These are phyloP conservation scores for Enchytraeus crypticus DNA, from an alignment of 2,888 invertebrate species.

Conservation along the genomic window DNA sequence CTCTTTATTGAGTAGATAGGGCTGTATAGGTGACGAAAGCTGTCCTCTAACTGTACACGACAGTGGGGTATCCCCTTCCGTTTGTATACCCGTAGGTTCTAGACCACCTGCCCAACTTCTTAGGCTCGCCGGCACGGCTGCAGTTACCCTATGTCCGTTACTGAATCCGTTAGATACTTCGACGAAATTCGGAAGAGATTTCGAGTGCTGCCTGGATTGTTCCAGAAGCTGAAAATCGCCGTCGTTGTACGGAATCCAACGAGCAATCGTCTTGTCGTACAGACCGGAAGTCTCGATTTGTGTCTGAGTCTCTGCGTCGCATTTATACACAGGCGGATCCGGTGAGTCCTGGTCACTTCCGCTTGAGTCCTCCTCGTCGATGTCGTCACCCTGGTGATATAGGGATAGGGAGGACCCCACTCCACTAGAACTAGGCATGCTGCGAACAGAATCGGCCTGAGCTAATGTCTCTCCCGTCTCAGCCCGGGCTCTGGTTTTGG, in stretches of 20 bases:
- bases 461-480: slow-evolving; percentile 34
- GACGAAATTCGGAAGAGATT: slow-evolving; percentile 22
- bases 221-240: not conserved
- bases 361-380: no score
- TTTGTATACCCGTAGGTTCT: no score
- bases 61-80: no score
- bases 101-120: no score
- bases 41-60: no score
- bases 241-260: not conserved
- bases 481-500: slow-evolving; percentile 35
- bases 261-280: not conserved
- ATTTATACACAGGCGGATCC: no score
- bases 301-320: slow-evolving; percentile 5
- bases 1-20: no score
- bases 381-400: slow-evolving; percentile 40
- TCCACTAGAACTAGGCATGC: slow-evolving; percentile 50
- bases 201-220: slow-evolving; percentile 9
- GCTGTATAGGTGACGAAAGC: no score
- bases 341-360: no score
- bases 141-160: not conserved
- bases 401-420: slow-evolving; percentile 50
- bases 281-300: not conserved
- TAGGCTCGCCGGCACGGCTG: slow-evolving; percentile 4
- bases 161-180: no score
- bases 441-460: slow-evolving; percentile 46